Percentiles rank a stretch among this genome's conserved stretches.
Conservation (phyloP, 2,888 invertebrate species). For the Lasioglossum figueresi region DNA sequence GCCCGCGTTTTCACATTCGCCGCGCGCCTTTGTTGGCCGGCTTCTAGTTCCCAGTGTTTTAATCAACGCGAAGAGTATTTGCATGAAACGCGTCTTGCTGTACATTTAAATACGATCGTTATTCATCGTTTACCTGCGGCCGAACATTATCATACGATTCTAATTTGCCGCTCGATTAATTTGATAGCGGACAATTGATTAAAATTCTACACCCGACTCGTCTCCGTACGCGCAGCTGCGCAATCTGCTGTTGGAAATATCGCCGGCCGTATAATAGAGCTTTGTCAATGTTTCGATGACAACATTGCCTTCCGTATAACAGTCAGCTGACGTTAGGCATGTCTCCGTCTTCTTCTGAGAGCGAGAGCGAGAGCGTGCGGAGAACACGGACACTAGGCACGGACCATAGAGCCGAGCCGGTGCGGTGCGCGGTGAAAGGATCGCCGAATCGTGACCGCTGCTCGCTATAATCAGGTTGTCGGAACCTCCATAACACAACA, state of each 20-base stretch:
- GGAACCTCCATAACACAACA: neutral
- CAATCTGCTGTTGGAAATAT: neutral
- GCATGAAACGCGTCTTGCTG: neutral
- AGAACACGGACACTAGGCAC: neutral
- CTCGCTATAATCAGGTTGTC: neutral
- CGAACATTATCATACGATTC: neutral
- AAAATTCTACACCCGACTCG: neutral
- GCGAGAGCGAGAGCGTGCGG: neutral
- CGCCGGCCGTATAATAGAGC: neutral
- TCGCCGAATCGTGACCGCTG: neutral
- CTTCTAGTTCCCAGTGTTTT: neutral
- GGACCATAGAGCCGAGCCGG: neutral
- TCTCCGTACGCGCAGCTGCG: neutral
- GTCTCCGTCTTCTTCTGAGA: neutral
- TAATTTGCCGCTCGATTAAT: slow-evolving; percentile 4
- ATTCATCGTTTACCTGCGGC: neutral
- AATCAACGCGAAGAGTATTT: slow-evolving; percentile 10
- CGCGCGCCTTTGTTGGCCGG: neutral
- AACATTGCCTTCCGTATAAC: neutral
- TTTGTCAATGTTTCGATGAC: neutral
- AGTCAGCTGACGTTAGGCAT: neutral
- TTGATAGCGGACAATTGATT: neutral
- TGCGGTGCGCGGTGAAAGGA: neutral
- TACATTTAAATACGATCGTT: slow-evolving; percentile 11
- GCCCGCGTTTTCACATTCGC: neutral